Conservation (phyloP, 2,888 invertebrate species). For the Apodemia mormo region DNA sequence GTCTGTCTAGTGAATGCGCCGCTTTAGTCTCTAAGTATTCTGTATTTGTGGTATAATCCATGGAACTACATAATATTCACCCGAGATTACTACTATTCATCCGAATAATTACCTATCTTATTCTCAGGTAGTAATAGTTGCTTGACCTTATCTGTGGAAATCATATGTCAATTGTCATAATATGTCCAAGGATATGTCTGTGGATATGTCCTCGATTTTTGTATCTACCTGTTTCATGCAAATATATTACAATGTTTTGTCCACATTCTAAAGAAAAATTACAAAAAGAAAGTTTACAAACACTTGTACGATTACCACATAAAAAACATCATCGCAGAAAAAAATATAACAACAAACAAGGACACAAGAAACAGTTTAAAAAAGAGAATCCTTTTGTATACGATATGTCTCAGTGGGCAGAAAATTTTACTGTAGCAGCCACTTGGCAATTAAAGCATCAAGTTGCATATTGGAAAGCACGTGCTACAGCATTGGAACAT, state of each 20-base stretch:
- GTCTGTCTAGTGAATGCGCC: too few species aligned
- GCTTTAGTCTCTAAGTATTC: too few species aligned
- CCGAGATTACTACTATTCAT: too few species aligned
- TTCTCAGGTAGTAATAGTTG: too few species aligned
- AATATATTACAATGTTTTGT: conserved; percentile 34
- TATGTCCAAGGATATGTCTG: too few species aligned
- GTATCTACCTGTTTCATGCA: not conserved
- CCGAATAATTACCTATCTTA: too few species aligned
- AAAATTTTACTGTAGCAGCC: conserved; percentile 60
- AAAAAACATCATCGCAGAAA: conserved; percentile 36
- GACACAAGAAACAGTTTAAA: conserved; percentile 40
- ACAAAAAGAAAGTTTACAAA: conserved; percentile 29
- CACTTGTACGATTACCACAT: conserved; percentile 27
- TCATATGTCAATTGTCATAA: too few species aligned
- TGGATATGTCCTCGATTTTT: not conserved
- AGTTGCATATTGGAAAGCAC: conserved; percentile 83
- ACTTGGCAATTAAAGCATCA: conserved; percentile 81
- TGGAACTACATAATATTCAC: too few species aligned
- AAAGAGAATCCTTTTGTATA: conserved; percentile 38
- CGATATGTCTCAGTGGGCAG: conserved; percentile 69
- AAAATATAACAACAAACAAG: conserved; percentile 46
- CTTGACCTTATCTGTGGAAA: too few species aligned
- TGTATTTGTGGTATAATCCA: too few species aligned
- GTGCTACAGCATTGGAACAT: conserved; percentile 78
- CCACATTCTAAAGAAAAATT: conserved; percentile 35